Evolutionary conservation across 2,888 invertebrate species (phyloP).

Genomic region (Pteria penguin): DNA sequence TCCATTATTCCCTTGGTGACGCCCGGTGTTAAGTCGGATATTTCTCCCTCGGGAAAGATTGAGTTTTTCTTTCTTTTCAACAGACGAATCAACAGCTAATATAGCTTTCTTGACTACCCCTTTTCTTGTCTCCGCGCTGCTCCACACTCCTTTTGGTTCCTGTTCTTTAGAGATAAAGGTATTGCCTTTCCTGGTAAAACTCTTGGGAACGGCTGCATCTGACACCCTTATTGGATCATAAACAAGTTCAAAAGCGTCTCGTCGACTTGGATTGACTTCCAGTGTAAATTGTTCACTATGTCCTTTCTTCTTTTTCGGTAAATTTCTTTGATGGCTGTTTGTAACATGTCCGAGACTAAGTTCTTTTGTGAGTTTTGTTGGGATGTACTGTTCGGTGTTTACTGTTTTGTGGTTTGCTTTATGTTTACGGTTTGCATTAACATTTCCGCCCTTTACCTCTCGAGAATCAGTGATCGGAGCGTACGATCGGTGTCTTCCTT

Average conservation of each 20-base stretch:
- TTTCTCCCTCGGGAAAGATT: background rate
- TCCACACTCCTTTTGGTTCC: background rate
- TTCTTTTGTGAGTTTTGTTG: background rate
- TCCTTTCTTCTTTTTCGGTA: background rate
- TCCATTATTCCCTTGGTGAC: too few species aligned
- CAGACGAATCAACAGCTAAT: background rate
- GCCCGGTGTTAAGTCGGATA: background rate
- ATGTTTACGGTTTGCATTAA: background rate
- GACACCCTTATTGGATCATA: background rate
- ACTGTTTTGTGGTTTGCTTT: background rate
- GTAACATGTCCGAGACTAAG: background rate
- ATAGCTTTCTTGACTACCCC: background rate
- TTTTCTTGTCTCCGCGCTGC: background rate
- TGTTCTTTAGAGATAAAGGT: too few species aligned
- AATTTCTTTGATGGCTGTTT: background rate
- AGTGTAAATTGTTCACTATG: background rate
- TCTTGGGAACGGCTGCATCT: background rate
- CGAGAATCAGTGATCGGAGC: background rate
- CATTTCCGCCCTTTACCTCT: background rate
- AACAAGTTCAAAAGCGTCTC: background rate
- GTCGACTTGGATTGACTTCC: background rate
- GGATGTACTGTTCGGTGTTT: background rate
- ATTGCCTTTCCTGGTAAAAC: too few species aligned
- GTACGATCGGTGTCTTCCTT: background rate
- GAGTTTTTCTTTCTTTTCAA: background rate